Evolutionary conservation across 2,113 vertebrate genomes (phyloP), one percentile per base, ranked within the genome.

Genomic region (Neolamprologus fasciatus): DNA sequence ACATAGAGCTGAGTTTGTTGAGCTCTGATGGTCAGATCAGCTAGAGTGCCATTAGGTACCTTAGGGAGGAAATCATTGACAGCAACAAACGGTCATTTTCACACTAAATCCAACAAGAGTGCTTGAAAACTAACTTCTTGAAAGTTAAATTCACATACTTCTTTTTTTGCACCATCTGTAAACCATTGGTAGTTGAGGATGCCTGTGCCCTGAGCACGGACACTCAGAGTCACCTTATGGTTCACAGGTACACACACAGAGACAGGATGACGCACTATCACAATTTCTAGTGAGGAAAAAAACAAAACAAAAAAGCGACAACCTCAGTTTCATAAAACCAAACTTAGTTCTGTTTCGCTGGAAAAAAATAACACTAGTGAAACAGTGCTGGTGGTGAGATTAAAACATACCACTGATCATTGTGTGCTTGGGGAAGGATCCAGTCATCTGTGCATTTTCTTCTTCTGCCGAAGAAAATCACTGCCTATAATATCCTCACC

Each of bases 101-200:
- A 33, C 26, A 13, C 26, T 6, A 50, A 78, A 31, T 78, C 11
- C 17, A 78, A 51, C 42, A 51, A n/a, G 10, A 33, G 2, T 78
- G 45, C 17, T 50, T 78, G 73, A 78, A 51, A 33, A 78, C 6
- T 19, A n/a, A 51, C 14, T 71, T 83, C 8, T 47, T 26, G 9
- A 40, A 19, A 68, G 61, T 37, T 10, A 80, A 26, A 61, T 26
- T 17, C 40, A 84, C 19, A 89, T 88, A 97, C 97, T 96, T 97
- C 96, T 2, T 91, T 81, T 9, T 82, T 5, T 28, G 8, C 40
- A 53, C 96, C 73, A 9, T 90, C 92, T 28, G 94, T 95, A 83
- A 98, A 98, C 97, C 97, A 98, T 94, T 98, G 97, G 95, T 97
- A 98, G n/a, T 66, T 89, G 51, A 97, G 93, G 1, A 79, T 11